Evolutionary conservation across 23 tunicate genomes (phyloP).

Genomic region (Oikopleura dioica): DNA sequence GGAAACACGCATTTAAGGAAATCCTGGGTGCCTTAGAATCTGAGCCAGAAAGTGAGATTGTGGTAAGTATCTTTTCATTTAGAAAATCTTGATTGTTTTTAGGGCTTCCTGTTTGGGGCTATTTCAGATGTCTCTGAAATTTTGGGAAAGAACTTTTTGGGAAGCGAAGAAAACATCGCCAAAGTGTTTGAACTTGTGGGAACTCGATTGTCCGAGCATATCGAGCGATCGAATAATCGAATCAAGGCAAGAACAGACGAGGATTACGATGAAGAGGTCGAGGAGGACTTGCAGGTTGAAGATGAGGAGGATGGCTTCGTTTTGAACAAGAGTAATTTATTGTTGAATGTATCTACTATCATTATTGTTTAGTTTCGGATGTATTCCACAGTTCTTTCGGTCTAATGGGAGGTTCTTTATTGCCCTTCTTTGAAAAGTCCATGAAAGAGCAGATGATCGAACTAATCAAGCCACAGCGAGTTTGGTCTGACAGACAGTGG

Average conservation of each 20-base stretch:
- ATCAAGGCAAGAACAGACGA: constrained; percentile 59
- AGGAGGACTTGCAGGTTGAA: constrained; percentile 69
- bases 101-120: background rate
- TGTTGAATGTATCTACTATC: too few relatives aligned
- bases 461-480: constrained; percentile 25
- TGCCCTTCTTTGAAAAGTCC: constrained; percentile 52
- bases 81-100: background rate
- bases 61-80: background rate
- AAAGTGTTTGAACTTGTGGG: background rate
- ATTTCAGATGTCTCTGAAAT: background rate
- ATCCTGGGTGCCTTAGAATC: background rate
- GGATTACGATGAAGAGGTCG: constrained; percentile 96
- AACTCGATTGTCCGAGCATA: constrained; percentile 45
- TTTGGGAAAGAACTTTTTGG: background rate
- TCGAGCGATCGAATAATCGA: constrained; percentile 47
- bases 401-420: constrained; percentile 28
- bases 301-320: constrained; percentile 40
- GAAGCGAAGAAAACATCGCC: background rate
- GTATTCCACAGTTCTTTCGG: constrained; percentile 58
- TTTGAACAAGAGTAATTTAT: background rate
- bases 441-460: background rate
- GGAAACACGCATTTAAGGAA: constrained; percentile 7
- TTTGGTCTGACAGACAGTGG: constrained; percentile 97
- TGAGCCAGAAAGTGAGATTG: constrained; percentile 3
- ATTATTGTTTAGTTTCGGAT: constrained; percentile 57